phyloP scores from a whole-genome alignment of 2,113 vertebrate species.

The Todiramphus saurophagus region DNA sequence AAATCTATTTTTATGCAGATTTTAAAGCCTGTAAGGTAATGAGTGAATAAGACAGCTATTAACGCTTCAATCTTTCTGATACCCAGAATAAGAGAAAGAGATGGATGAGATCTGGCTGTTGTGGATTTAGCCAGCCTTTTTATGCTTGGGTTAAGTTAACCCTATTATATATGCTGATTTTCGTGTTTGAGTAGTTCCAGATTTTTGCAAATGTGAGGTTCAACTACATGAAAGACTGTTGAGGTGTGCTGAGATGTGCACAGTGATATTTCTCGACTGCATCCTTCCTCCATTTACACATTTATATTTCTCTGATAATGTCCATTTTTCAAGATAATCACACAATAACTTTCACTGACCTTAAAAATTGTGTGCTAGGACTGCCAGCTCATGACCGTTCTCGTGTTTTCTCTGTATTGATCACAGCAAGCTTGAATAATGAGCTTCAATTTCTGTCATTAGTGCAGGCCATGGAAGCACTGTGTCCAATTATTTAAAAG shows the following conservation, averaged over 20 bases:
- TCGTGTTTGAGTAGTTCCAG: background rate
- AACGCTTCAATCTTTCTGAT: conserved; percentile 57
- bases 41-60: conserved; percentile 61
- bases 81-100: background rate
- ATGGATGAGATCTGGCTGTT: conserved; percentile 11
- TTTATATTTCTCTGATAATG: background rate
- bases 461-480: background rate
- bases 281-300: background rate
- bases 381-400: background rate
- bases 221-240: background rate
- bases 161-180: background rate
- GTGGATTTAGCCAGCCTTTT: conserved; percentile 4
- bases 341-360: background rate
- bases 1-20: conserved; percentile 63
- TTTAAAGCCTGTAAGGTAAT: conserved; percentile 42
- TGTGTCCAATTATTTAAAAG: background rate
- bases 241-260: background rate
- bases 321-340: background rate
- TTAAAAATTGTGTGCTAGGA: background rate
- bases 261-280: background rate
- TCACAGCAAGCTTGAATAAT: conserved; percentile 10
- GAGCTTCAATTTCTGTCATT: conserved; percentile 23
- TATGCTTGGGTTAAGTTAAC: background rate
- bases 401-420: conserved; percentile 22
- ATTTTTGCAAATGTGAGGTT: background rate